A percentile compares a stretch with the other conserved stretches of the same genome.
phyloP scores from a whole-genome alignment of 2,113 vertebrate genomes.

The Eira barbara region DNA sequence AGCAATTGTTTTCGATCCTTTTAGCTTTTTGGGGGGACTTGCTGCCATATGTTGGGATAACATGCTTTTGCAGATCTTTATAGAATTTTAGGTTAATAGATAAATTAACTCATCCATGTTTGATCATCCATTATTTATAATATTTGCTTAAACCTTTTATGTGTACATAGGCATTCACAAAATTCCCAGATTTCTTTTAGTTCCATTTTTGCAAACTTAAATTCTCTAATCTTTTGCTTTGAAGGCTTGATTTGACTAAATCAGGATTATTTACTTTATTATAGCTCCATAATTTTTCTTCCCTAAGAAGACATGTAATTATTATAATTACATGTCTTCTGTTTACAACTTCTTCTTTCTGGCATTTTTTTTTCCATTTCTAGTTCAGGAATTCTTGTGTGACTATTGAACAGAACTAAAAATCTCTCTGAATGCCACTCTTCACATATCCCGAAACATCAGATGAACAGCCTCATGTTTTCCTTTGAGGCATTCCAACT shows the following conservation, averaged over 20 bases:
- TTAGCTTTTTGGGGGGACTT: background rate
- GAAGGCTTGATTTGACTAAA: background rate
- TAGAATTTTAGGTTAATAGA: background rate
- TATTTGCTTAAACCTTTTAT: background rate
- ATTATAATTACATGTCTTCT: background rate
- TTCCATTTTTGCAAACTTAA: background rate
- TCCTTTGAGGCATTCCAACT: background rate
- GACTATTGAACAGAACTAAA: background rate
- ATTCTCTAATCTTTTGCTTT: background rate
- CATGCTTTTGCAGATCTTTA: background rate
- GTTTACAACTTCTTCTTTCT: background rate
- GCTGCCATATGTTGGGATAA: background rate
- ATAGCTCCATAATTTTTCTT: background rate
- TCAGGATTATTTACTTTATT: background rate
- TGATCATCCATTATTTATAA: background rate
- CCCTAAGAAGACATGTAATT: background rate
- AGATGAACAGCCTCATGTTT: background rate
- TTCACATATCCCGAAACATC: background rate
- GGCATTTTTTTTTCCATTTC: background rate
- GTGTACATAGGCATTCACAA: background rate
- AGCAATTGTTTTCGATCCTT: background rate
- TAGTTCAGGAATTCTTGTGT: background rate
- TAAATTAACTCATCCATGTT: background rate
- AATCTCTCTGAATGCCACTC: background rate
- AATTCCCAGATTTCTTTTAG: no score